These are phyloP conservation scores for Athene cunicularia DNA, from an alignment of 2,113 vertebrate genomes.

Conservation along the genomic window DNA sequence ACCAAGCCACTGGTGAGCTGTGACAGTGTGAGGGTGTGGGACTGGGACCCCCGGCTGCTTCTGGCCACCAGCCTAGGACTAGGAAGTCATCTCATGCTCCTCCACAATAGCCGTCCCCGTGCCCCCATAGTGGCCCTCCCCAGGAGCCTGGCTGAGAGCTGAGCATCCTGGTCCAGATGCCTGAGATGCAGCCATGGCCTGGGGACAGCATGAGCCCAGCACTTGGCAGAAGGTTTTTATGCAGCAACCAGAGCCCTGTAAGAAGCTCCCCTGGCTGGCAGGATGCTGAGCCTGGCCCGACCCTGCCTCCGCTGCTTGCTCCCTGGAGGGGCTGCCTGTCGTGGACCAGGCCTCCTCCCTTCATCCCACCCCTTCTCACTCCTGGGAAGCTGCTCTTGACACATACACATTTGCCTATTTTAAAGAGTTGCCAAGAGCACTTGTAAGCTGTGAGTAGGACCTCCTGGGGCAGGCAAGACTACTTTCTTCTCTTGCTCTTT, in stretches of 20 bases:
- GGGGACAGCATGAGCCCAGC: background rate
- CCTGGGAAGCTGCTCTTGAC: background rate
- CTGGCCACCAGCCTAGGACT: background rate
- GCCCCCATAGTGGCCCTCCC: background rate
- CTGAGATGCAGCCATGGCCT: background rate
- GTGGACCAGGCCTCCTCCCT: background rate
- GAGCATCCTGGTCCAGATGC: background rate
- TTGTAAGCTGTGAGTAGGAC: background rate
- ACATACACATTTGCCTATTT: background rate
- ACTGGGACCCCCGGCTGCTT: background rate
- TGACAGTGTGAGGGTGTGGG: background rate
- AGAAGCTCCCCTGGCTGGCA: background rate
- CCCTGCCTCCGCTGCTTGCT: background rate
- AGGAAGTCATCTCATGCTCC: background rate
- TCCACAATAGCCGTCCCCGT: background rate
- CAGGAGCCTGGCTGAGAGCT: background rate
- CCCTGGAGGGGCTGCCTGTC: background rate
- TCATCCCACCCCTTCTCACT: background rate
- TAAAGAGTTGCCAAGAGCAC: background rate
- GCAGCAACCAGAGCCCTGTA: rapidly evolving
- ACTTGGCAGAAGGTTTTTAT: background rate
- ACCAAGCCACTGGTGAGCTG: background rate
- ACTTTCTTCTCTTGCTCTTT: background rate
- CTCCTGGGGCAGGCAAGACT: background rate
- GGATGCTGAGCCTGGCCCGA: background rate